phyloP scores from a whole-genome alignment of 2,797 vertebrate species.

The Macropodus opercularis region DNA sequence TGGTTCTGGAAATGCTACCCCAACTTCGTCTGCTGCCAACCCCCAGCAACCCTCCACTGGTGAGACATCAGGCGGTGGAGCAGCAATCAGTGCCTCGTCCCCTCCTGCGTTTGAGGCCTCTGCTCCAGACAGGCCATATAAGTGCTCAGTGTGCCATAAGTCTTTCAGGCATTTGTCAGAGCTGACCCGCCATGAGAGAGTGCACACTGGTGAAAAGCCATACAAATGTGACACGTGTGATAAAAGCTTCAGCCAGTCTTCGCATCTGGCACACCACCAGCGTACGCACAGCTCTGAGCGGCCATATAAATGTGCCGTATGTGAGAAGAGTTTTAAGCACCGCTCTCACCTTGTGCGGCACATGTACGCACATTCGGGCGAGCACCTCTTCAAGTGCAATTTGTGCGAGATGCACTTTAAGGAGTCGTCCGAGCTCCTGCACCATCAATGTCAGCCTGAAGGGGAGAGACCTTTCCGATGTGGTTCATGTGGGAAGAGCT shows the following conservation, averaged over 20 bases:
- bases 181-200: conserved; percentile 92
- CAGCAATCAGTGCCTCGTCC: conserved; percentile 75
- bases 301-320: conserved; percentile 95
- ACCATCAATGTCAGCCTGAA: conserved; percentile 94
- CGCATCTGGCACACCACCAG: conserved; percentile 96
- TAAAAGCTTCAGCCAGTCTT: conserved; percentile 98
- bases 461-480: conserved; percentile 95
- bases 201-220: conserved; percentile 95
- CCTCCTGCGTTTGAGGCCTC: conserved; percentile 76
- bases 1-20: conserved; percentile 79
- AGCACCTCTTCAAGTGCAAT: conserved; percentile 97
- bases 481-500: conserved; percentile 91
- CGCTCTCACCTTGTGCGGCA: conserved; percentile 96
- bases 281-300: conserved; percentile 96
- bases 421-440: conserved; percentile 94
- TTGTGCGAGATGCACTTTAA: conserved; percentile 96
- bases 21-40: conserved; percentile 79
- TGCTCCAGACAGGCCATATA: conserved; percentile 89
- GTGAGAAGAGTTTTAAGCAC: conserved; percentile 98
- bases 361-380: conserved; percentile 95
- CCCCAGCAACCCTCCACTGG: conserved; percentile 83
- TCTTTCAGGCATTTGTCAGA: conserved; percentile 96
- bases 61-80: conserved; percentile 77
- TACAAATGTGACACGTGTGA: conserved; percentile 97
- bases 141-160: conserved; percentile 96